Conservation (phyloP, 2,113 vertebrate genomes). For the Pelecanoides urinatrix region DNA sequence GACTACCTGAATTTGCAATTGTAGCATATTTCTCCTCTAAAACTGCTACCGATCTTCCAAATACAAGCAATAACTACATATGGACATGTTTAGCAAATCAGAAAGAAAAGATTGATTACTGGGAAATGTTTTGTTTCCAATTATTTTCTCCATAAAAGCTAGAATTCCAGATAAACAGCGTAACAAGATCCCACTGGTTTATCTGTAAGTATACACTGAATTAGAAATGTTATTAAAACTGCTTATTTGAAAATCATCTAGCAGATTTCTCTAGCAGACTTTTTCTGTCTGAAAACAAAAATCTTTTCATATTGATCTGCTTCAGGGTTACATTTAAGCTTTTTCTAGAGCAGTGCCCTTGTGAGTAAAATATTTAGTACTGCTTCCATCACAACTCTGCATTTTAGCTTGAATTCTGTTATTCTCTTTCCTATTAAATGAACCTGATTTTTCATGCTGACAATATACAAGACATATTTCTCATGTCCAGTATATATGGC, state of each 20-base stretch:
- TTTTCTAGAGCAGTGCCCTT: neutral
- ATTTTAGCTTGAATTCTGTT: neutral
- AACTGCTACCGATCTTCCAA: conserved; percentile 31
- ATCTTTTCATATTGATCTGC: neutral
- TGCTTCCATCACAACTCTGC: neutral
- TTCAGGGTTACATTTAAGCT: neutral
- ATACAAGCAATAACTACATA: conserved; percentile 21
- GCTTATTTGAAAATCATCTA: conserved; percentile 35
- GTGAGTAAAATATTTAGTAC: neutral
- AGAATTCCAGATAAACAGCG: neutral
- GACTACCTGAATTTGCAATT: conserved; percentile 22
- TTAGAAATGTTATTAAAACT: neutral
- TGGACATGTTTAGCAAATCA: conserved; percentile 35
- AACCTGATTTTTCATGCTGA: neutral
- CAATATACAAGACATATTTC: neutral
- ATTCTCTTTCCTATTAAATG: neutral
- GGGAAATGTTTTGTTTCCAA: conserved; percentile 30
- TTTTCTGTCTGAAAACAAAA: neutral
- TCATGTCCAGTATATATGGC: neutral
- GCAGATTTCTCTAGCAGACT: no score
- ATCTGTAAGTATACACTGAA: conserved; percentile 3
- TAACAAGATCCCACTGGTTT: neutral
- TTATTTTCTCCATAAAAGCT: neutral
- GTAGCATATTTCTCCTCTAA: neutral
- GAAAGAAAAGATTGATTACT: conserved; percentile 10